Base-by-base conservation (phyloP, 2,888 invertebrate genomes). In the Corythucha ciliata region DNA sequence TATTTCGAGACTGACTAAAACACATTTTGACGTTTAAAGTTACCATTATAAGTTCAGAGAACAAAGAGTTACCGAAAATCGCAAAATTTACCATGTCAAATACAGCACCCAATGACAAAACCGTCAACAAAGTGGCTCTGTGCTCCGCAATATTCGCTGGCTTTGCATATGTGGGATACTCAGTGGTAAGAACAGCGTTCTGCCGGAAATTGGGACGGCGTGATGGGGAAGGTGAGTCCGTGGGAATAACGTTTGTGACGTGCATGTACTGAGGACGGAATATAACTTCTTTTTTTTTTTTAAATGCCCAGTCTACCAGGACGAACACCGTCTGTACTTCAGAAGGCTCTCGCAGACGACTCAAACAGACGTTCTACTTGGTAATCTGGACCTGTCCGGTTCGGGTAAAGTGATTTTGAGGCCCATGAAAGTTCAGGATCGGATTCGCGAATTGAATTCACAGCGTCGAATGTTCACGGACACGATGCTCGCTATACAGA, bases 131-230 rank as follows among this genome's bases (percentile, higher is more conserved):
- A 64, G 69, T 71, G 7, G 72, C 71, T 3, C 61, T 72, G 36
- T 71, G 71, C 55, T 71, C 71, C 6, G 72, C 71, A 29, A 69
- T 72, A 45, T 70, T 71, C 61, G 72, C 71, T 27, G 72, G 72
- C 14, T 71, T 72, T 59, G 72, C 71, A 2, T 72, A 72, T 60
- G 70, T 71, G 20, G 71, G 71, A 2, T 72, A 72, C 57, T 69
- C 68, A 7, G 67, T 70, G 7, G 68, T 70, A 7, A 62, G 67
- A 52, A 69, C 69, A 18, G 69, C 69, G 20, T 70, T 70, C 56
- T 69, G 68, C 54, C 61, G 68, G 44, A 62, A 66, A 50, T 54
- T 65, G 26, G 65, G 68, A 7, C 53, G 65, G 27, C 60, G 64
- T 39, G 62, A 63, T 45, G 66, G 66, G 34, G 66, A 67, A 53